Conservation (phyloP, 2,888 invertebrate genomes). For the Pterostichus madidus region DNA sequence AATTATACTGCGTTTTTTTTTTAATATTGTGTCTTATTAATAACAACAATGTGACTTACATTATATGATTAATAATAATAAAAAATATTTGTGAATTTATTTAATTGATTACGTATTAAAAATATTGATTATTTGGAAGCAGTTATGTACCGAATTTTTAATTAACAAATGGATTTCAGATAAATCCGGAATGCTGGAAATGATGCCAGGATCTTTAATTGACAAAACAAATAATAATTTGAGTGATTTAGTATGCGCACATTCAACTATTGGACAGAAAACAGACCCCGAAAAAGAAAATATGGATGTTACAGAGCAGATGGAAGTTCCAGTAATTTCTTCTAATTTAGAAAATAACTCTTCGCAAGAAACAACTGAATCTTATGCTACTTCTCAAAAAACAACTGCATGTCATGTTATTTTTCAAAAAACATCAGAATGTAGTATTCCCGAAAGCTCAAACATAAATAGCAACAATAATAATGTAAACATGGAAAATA, state of each 20-base stretch:
- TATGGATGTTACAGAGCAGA: constrained; percentile 3
- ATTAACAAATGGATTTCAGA: constrained; percentile 43
- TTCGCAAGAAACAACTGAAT: constrained; percentile 12
- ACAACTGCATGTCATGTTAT: constrained; percentile 1
- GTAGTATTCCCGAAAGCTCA: background rate
- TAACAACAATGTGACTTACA: background rate
- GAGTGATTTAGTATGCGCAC: constrained; percentile 52
- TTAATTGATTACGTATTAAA: background rate
- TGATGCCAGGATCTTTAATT: constrained; percentile 62
- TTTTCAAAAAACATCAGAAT: constrained; percentile 10
- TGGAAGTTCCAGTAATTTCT: constrained; percentile 1
- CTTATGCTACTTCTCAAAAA: background rate
- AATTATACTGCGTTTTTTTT: too few species aligned
- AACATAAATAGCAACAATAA: background rate
- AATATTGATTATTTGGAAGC: constrained; percentile 8
- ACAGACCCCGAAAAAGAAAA: constrained; percentile 39
- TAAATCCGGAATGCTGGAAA: constrained; percentile 53
- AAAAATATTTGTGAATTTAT: background rate
- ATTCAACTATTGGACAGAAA: constrained; percentile 51
- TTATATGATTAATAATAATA: background rate
- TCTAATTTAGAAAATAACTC: constrained; percentile 26
- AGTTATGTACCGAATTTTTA: constrained; percentile 4
- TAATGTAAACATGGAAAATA: constrained; percentile 17
- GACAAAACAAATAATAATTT: constrained; percentile 63
- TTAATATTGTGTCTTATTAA: too few species aligned